Percentiles rank a stretch among this genome's conserved stretches.
phyloP scores from a whole-genome alignment of 2,113 vertebrate species.

The Pluvianellus socialis region DNA sequence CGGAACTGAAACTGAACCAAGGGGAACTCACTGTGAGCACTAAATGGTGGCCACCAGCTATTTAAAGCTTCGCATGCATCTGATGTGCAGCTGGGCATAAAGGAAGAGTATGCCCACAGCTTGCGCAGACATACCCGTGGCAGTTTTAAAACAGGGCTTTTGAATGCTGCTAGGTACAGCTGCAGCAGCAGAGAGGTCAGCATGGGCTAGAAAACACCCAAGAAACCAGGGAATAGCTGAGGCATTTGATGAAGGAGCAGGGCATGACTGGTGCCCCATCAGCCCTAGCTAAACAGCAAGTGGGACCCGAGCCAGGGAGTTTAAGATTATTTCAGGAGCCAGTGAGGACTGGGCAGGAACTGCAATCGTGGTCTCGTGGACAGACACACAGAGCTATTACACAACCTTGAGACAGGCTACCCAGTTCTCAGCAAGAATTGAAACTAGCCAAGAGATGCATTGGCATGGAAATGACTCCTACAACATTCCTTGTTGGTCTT shows the following conservation, averaged over 20 bases:
- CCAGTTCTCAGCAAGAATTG: not conserved
- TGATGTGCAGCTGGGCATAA: not conserved
- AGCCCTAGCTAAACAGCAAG: not conserved
- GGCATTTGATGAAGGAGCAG: not conserved
- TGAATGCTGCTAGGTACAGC: not conserved
- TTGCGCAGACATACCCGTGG: not conserved
- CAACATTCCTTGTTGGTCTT: not conserved
- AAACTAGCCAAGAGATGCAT: not conserved
- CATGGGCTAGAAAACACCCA: not conserved
- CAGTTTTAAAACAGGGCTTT: not conserved
- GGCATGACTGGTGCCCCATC: not conserved
- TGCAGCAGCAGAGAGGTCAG: not conserved
- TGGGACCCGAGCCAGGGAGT: not conserved
- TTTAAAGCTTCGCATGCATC: not conserved
- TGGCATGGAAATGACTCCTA: not conserved
- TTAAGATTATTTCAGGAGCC: not conserved
- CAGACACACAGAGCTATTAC: not conserved
- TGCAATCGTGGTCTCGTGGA: accelerated
- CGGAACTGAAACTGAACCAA: slow-evolving; percentile 22
- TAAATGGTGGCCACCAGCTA: not conserved
- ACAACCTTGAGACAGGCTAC: not conserved
- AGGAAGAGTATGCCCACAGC: not conserved
- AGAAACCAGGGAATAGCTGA: not conserved
- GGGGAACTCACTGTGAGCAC: not conserved
- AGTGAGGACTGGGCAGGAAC: not conserved